These are phyloP conservation scores for Acleris literana DNA, from an alignment of 2,888 invertebrate genomes.

Conservation along the genomic window DNA sequence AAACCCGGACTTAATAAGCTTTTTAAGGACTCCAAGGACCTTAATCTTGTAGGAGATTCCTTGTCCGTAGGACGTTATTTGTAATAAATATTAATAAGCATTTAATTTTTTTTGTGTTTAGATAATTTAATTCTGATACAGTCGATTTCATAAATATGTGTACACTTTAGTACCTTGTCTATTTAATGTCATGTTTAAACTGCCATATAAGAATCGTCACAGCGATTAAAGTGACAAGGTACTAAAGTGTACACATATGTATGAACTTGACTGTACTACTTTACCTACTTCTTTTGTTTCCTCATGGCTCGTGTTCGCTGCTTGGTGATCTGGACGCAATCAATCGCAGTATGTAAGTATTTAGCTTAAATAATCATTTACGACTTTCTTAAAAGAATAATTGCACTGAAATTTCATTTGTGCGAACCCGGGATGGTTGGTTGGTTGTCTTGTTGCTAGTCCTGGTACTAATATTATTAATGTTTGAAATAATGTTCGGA, in stretches of 20 bases:
- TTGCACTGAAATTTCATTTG: too few species aligned
- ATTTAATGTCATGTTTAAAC: too few species aligned
- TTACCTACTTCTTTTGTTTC: constrained; percentile 48
- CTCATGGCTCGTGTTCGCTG: constrained; percentile 52
- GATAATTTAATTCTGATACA: constrained; percentile 36
- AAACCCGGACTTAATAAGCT: constrained; percentile 70
- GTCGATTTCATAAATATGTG: too few species aligned
- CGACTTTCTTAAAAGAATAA: constrained; percentile 5
- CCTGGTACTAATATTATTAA: too few species aligned
- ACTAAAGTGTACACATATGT: too few species aligned
- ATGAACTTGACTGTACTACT: too few species aligned
- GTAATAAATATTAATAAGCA: constrained; percentile 32
- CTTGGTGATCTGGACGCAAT: constrained; percentile 48
- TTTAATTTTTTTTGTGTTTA: background rate
- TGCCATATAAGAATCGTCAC: too few species aligned
- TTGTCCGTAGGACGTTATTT: constrained; percentile 26
- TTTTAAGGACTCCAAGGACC: constrained; percentile 60
- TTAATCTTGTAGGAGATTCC: constrained; percentile 38
- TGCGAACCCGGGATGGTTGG: too few species aligned
- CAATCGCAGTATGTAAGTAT: constrained; percentile 71
- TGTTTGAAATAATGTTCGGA: too few species aligned
- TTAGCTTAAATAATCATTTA: constrained; percentile 13
- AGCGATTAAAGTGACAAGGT: too few species aligned
- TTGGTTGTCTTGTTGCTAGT: too few species aligned
- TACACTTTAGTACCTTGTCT: too few species aligned